These are phyloP conservation scores for Agrotis puta DNA, from an alignment of 2,888 invertebrate genomes.

Conservation along the genomic window DNA sequence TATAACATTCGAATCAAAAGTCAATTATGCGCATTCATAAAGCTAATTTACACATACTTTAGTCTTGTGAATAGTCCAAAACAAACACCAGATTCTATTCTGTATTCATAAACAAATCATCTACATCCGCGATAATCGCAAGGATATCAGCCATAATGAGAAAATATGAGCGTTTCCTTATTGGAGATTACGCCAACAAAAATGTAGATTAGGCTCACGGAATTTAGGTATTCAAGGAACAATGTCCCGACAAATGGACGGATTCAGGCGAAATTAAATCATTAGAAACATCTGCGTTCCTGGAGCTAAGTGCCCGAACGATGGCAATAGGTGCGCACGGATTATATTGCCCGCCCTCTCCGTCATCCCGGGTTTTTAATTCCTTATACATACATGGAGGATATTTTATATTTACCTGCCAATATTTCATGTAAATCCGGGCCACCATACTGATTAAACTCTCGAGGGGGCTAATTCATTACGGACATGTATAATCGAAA, in stretches of 20 bases:
- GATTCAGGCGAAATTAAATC: constrained; percentile 85
- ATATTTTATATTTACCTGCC: constrained; percentile 69
- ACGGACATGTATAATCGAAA: constrained; percentile 80
- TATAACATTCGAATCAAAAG: constrained; percentile 20
- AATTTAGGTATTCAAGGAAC: constrained; percentile 75
- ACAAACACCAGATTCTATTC: constrained; percentile 30
- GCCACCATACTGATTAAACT: constrained; percentile 73
- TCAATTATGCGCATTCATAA: neutral
- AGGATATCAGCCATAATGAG: constrained; percentile 56
- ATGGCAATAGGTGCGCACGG: constrained; percentile 68
- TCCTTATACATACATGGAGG: constrained; percentile 50
- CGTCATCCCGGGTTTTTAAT: constrained; percentile 63
- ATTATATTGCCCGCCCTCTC: constrained; percentile 66
- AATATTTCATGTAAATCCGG: constrained; percentile 74
- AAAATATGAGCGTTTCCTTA: constrained; percentile 60
- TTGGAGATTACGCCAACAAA: constrained; percentile 60
- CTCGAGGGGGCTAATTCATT: constrained; percentile 74
- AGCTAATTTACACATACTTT: constrained; percentile 23
- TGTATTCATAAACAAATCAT: constrained; percentile 53
- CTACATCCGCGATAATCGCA: constrained; percentile 50
- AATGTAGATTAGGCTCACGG: constrained; percentile 63
- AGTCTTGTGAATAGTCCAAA: constrained; percentile 35
- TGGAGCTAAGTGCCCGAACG: constrained; percentile 69
- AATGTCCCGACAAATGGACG: constrained; percentile 70
- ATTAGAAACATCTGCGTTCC: constrained; percentile 83